Evolutionary conservation across 2,888 invertebrate genomes (phyloP), one percentile per base, ranked within the genome.

Genomic region (Microplitis deprimator): DNA sequence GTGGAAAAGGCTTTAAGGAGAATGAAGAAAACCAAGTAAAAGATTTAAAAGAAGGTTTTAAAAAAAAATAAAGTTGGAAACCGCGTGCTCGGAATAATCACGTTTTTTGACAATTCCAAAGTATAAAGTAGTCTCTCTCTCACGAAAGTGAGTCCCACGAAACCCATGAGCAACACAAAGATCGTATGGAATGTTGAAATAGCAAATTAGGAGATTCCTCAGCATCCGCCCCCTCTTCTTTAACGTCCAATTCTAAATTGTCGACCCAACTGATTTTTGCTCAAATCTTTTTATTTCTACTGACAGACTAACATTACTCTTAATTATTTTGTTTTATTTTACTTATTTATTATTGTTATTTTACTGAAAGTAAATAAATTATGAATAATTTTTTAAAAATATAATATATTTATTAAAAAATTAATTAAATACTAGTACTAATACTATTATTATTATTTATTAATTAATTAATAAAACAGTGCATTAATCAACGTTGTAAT

Each of bases 181-280:
- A 83, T 85, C 85, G 84, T 82, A 76, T 79, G 85, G 88, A 88
- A 88, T 87, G 88, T 83, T 85, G 86, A 88, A 88, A 87, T 88
- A 88, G 88, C 88, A 88, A 88, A 88, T 88, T 88, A 88, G 88
- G 85, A 87, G 85, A 88, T 88, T 87, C 88, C 87, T 82, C 79
- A 79, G 81, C 82, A 81, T 82, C 82, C 79, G 74, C 75, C 77
- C 79, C 76, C 75, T 67, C 79, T 80, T 78, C 79, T 77, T 67
- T 73, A 75, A 64, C 74, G 75, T 61, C 73, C 75, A 80, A 68
- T 73, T 80, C 80, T 79, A 80, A 81, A 71, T 80, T 78, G 75
- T 81, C 50, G 50, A 50, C 79, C 74, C 69, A 73, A 79, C 65
- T 68, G 61, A 68, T 78, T 79, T 68, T 78, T 72, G 61, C 38